phyloP scores from a whole-genome alignment of 64 coral and sea anemone genomes.

The Montipora cactus region DNA sequence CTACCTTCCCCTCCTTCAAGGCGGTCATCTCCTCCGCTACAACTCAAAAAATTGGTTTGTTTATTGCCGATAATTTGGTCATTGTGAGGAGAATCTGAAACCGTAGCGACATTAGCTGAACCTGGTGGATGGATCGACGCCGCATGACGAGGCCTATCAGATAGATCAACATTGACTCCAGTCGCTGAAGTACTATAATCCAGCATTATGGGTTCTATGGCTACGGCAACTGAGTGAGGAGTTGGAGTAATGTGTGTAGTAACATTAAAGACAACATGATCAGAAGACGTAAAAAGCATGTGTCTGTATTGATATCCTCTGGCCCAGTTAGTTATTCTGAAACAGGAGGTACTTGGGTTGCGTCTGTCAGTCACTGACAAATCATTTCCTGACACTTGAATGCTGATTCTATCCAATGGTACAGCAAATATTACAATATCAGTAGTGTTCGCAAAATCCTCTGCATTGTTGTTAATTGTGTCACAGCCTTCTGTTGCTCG shows the following conservation, averaged over 20 bases:
- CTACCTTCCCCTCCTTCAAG: slow-evolving; percentile 22
- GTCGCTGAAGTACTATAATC: slow-evolving; percentile 3
- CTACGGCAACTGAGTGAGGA: too few species aligned
- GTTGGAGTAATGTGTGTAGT: too few species aligned
- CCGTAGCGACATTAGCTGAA: slow-evolving; percentile 16
- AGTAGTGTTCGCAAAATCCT: slow-evolving; percentile 33
- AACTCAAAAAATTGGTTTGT: slow-evolving; percentile 49
- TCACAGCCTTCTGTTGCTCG: slow-evolving; percentile 35
- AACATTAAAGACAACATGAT: slow-evolving; percentile 54
- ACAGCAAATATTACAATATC: slow-evolving; percentile 48
- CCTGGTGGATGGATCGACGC: not conserved
- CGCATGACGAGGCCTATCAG: not conserved
- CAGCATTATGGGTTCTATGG: slow-evolving; percentile 47
- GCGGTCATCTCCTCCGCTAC: slow-evolving; percentile 31
- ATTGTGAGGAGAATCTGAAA: slow-evolving; percentile 40
- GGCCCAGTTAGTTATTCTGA: slow-evolving; percentile 20
- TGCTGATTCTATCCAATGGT: not conserved
- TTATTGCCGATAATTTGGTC: slow-evolving; percentile 29
- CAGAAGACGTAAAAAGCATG: not conserved
- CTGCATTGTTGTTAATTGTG: slow-evolving; percentile 53
- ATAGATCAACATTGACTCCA: slow-evolving; percentile 34
- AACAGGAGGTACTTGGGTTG: slow-evolving; percentile 1
- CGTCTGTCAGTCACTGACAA: not conserved
- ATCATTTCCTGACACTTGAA: not conserved
- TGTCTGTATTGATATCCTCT: slow-evolving; percentile 21